phyloP scores from a whole-genome alignment of 2,113 vertebrate genomes.

The Cebus imitator region DNA sequence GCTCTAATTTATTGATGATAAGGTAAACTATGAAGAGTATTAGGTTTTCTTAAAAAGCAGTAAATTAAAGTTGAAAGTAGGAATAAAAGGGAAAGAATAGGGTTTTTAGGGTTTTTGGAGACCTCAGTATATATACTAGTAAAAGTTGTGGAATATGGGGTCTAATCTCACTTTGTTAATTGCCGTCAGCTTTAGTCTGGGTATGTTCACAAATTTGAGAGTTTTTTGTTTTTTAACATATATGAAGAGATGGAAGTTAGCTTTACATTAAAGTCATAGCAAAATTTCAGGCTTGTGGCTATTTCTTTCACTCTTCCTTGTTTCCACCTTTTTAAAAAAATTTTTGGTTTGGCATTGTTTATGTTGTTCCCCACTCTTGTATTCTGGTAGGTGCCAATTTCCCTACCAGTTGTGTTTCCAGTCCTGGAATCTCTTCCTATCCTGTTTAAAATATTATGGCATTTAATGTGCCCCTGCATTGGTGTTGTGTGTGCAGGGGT shows the following conservation, averaged over 20 bases:
- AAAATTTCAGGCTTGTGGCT: not conserved
- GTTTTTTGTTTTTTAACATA: not conserved
- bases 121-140: not conserved
- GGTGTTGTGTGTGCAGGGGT: too few species aligned
- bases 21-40: not conserved
- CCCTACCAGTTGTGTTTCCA: not conserved
- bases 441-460: not conserved
- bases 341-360: not conserved
- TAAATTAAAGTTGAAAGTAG: not conserved
- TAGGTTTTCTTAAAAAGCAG: not conserved
- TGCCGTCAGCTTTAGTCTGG: not conserved
- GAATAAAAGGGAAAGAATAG: not conserved
- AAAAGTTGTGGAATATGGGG: not conserved
- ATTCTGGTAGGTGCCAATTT: not conserved
- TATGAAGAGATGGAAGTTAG: not conserved
- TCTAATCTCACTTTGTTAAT: conserved; percentile 11
- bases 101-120: not conserved
- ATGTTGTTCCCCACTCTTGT: not conserved
- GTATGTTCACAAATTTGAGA: not conserved
- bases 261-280: not conserved
- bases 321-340: not conserved
- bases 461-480: not conserved
- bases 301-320: not conserved
- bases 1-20: not conserved
- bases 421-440: not conserved